These are phyloP conservation scores for Helicorthomorpha holstii DNA, from an alignment of 1,140 invertebrate genomes.

Conservation along the genomic window DNA sequence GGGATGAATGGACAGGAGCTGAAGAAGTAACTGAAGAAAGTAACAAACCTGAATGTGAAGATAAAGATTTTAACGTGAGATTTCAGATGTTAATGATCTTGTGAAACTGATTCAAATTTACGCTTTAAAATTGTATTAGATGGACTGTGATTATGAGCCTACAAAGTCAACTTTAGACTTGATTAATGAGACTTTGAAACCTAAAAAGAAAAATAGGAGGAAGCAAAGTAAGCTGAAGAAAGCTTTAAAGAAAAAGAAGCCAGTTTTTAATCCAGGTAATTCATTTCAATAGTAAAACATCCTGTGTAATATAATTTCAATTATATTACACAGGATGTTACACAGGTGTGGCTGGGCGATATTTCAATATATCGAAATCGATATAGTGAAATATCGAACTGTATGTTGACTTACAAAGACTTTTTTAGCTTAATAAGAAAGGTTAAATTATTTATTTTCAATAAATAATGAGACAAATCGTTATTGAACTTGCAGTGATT, in stretches of 20 bases:
- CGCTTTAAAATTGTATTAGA: conserved; percentile 33
- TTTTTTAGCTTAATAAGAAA: too few species aligned
- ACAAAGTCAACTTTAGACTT: too few species aligned
- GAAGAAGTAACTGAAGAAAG: conserved; percentile 17
- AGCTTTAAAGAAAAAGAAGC: conserved; percentile 48
- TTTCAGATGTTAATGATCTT: not conserved
- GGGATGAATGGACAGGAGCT: conserved; percentile 18
- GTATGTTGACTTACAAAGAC: too few species aligned
- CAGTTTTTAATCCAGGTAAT: conserved; percentile 56
- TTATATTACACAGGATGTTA: too few species aligned
- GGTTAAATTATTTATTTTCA: not conserved
- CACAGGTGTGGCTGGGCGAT: too few species aligned
- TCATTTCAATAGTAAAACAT: too few species aligned
- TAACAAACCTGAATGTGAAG: conserved; percentile 44
- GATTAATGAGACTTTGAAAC: too few species aligned
- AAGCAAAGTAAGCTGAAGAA: conserved; percentile 48
- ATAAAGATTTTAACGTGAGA: conserved; percentile 59
- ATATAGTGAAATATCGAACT: too few species aligned
- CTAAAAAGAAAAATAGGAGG: conserved; percentile 26
- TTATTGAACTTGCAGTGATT: not conserved
- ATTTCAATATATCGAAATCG: too few species aligned
- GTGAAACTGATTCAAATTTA: not conserved
- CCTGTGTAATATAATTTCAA: too few species aligned
- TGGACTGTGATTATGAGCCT: conserved; percentile 76
- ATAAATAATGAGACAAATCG: not conserved